These are phyloP conservation scores for Nebria ingens DNA, from an alignment of 1,140 invertebrate genomes.

Conservation along the genomic window DNA sequence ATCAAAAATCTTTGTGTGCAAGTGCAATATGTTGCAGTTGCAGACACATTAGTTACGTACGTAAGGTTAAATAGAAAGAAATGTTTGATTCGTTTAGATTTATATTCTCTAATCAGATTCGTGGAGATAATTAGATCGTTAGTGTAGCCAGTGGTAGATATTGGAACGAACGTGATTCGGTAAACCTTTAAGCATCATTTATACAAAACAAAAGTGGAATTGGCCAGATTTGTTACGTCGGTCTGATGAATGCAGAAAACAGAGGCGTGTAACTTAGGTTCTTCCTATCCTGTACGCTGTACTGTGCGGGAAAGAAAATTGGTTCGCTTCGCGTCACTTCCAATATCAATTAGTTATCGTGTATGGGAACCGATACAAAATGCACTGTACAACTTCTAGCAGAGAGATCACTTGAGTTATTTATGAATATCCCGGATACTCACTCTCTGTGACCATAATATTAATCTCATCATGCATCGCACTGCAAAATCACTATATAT, in stretches of 20 bases:
- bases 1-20: too few relatives aligned
- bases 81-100: too few relatives aligned
- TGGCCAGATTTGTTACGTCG: neutral
- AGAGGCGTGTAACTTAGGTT: neutral
- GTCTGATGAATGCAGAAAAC: neutral
- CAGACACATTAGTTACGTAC: too few relatives aligned
- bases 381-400: neutral
- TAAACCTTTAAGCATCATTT: neutral
- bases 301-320: neutral
- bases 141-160: neutral
- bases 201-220: constrained; percentile 1
- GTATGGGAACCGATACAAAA: constrained; percentile 1
- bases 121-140: neutral
- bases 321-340: neutral
- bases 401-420: neutral
- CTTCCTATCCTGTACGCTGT: neutral
- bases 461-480: too few relatives aligned
- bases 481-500: too few relatives aligned
- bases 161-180: neutral
- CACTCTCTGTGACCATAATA: too few relatives aligned
- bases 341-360: constrained; percentile 6
- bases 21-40: too few relatives aligned
- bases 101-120: too few relatives aligned
- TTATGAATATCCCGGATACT: neutral
- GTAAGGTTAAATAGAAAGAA: too few relatives aligned